A percentile compares a stretch with the other conserved stretches of the same genome.
Conservation (phyloP, 2,888 invertebrate genomes). For the Venusia cambrica region DNA sequence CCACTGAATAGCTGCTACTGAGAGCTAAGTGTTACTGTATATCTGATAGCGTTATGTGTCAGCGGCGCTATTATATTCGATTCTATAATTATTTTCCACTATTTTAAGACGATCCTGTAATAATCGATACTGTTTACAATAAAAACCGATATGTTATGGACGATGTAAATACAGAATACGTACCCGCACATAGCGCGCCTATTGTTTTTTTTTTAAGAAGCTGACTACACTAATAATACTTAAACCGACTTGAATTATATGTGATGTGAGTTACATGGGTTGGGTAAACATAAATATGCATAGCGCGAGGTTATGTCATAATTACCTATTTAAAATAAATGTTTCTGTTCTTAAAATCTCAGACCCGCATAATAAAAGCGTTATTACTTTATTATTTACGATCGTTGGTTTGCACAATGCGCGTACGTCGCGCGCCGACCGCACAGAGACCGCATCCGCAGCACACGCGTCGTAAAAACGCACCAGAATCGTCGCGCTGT, state of each 20-base stretch:
- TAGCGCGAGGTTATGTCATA: too few relatives aligned
- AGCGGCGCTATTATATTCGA: too few relatives aligned
- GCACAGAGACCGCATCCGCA: constrained; percentile 31
- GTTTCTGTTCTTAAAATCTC: constrained; percentile 25
- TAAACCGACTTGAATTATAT: too few relatives aligned
- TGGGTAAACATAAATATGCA: too few relatives aligned
- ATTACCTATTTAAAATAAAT: too few relatives aligned
- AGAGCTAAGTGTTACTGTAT: constrained; percentile 2
- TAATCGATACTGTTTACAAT: too few relatives aligned
- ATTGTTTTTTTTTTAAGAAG: too few relatives aligned
- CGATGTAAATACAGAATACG: too few relatives aligned
- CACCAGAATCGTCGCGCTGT: constrained; percentile 34
- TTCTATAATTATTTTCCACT: constrained; percentile 11
- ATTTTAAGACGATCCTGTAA: constrained; percentile 7
- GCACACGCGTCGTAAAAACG: constrained; percentile 40
- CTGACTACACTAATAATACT: too few relatives aligned
- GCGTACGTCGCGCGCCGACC: constrained; percentile 28
- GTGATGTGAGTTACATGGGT: too few relatives aligned
- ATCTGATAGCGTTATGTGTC: constrained; percentile 15
- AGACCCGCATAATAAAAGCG: constrained; percentile 38
- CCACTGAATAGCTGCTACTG: constrained; percentile 5
- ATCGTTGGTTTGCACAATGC: constrained; percentile 39
- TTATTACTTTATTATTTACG: constrained; percentile 43
- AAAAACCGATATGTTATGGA: too few relatives aligned
- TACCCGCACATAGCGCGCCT: too few relatives aligned